These are phyloP conservation scores for Limenitis camilla DNA, from an alignment of 2,888 invertebrate species.

Conservation along the genomic window DNA sequence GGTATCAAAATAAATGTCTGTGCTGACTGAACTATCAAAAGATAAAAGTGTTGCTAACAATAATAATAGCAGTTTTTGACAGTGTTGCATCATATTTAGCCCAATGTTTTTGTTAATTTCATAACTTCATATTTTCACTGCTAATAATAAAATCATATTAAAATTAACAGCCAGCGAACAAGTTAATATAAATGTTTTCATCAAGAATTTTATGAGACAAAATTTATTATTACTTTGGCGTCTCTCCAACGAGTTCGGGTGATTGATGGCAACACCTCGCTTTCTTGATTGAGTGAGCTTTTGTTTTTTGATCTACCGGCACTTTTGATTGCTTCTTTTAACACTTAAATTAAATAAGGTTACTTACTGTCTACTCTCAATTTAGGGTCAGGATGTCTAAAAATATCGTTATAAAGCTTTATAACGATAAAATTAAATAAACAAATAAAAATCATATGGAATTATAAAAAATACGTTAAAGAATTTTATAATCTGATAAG, in stretches of 20 bases:
- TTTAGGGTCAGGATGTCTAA: no score
- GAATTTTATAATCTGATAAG: background rate
- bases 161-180: conserved; percentile 32
- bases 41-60: no score
- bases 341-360: conserved; percentile 63
- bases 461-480: background rate
- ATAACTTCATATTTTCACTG: background rate
- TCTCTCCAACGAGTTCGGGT: conserved; percentile 47
- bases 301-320: conserved; percentile 70
- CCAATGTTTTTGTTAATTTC: background rate
- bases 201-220: conserved; percentile 60
- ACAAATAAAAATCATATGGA: background rate
- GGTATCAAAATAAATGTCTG: no score
- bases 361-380: background rate
- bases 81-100: no score
- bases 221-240: conserved; percentile 69
- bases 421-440: background rate
- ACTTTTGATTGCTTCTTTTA: conserved; percentile 61
- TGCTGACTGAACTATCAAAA: no score
- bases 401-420: background rate
- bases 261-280: conserved; percentile 71
- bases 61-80: no score
- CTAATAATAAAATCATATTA: conserved; percentile 24
- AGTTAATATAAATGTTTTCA: conserved; percentile 47
- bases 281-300: conserved; percentile 69